Evolutionary conservation across 2,113 vertebrate genomes (phyloP).

Genomic region (Notarius quadriscutis): DNA sequence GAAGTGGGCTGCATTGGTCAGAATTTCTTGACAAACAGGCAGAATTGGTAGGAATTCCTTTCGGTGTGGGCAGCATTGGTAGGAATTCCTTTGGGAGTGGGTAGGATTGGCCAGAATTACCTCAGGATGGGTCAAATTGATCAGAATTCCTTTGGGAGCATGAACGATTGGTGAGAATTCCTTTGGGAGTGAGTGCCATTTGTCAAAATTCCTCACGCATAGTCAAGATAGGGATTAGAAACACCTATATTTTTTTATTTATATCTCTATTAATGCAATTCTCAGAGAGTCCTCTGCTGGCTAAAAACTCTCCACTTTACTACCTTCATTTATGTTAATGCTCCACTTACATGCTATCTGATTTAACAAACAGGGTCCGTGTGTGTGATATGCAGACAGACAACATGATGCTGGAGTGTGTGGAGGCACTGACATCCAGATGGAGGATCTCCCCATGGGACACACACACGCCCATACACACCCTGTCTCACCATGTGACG

Average conservation of each 20-base stretch:
- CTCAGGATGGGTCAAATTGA: background rate
- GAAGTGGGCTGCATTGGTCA: too few species aligned
- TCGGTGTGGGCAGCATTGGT: background rate
- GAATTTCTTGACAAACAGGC: too few species aligned
- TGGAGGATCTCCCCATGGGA: constrained; percentile 5
- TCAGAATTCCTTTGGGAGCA: background rate
- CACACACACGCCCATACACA: background rate
- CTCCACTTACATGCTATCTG: constrained; percentile 27
- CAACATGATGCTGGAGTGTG: background rate
- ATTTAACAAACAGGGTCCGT: constrained; percentile 39
- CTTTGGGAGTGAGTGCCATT: background rate
- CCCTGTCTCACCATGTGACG: constrained; percentile 12
- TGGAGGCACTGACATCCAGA: constrained; percentile 5
- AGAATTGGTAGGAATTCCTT: background rate
- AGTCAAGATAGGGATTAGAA: background rate
- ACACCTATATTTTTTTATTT: background rate
- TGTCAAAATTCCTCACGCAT: background rate
- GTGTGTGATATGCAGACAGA: constrained; percentile 18
- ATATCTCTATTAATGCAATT: background rate
- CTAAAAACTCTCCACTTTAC: background rate
- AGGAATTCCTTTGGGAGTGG: background rate
- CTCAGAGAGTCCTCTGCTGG: constrained; percentile 8
- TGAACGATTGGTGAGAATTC: background rate
- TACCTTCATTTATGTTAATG: constrained; percentile 14
- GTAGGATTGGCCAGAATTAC: background rate